Evolutionary conservation across 2,888 invertebrate species (phyloP), one percentile per base, ranked within the genome.

Genomic region (Drosophila mettleri): DNA sequence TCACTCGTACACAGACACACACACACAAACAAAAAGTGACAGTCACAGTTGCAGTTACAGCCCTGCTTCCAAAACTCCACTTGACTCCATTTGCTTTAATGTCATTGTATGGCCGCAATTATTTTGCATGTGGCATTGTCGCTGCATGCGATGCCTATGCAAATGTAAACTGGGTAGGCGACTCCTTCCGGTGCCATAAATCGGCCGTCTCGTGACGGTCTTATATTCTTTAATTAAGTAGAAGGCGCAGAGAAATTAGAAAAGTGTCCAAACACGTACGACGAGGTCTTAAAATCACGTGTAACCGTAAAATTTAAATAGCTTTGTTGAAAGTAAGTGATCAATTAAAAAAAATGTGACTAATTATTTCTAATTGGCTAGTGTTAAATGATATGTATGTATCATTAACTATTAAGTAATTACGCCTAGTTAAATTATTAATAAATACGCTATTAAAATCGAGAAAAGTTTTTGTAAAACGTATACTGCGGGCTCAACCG

Each of bases 401-500:
- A n/a, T n/a, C n/a, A n/a, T n/a, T n/a, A n/a, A n/a, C n/a, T 18
- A 38, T 18, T 12, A 52, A 52, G 36, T n/a, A 27, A 27, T 51
- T 36, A 34, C 9, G 22, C 1, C 5, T 7, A 20, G 12, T n/a
- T n/a, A n/a, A n/a, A n/a, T 18, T 20, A 29, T 12, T 20, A 24
- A 4, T 22, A 33, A 27, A 27, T 9, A 18, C 9, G 27, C 22
- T 10, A 24, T 5, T 10, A 27, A 22, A 58, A 20, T 12, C 1
- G 6, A 1, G 0, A 31, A 46, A 46, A 18, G 8, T 4, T 16
- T 46, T 3, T 3, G 0, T 31, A 34, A 12, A 72, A 68, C 60
- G 1, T 0, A 10, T 0, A 0, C 0, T 0, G 27, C 33, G 91
- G 91, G 91, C 91, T 91, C 91, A 91, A 91, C 91, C 91, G 91